Percentiles rank a stretch among this genome's conserved stretches.
Evolutionary conservation across 2,797 vertebrate genomes (phyloP).

Genomic region (Sebastes kiyomatsui): DNA sequence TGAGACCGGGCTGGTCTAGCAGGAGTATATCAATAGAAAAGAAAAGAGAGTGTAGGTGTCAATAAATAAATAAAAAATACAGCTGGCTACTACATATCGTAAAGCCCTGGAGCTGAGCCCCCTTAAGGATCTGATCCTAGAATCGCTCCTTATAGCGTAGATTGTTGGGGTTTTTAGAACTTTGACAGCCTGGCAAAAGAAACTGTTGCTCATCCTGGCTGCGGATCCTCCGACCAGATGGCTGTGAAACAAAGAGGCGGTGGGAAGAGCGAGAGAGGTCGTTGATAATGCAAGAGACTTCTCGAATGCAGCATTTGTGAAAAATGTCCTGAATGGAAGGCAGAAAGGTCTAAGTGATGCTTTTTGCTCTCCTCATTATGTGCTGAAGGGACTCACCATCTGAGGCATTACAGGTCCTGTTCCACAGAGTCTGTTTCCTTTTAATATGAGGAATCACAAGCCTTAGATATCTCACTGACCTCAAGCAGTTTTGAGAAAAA

Average conservation of each 20-base stretch:
- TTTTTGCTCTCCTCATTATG: conserved; percentile 6
- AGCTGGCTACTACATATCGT: neutral
- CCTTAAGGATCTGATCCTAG: neutral
- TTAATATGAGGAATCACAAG: neutral
- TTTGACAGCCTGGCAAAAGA: conserved; percentile 16
- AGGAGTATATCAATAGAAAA: too few species aligned
- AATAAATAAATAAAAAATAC: too few species aligned
- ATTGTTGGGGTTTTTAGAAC: neutral
- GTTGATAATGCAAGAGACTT: conserved; percentile 1
- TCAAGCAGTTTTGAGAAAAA: neutral
- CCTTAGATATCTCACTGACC: neutral
- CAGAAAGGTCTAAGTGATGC: conserved; percentile 11
- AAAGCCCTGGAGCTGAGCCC: too few species aligned
- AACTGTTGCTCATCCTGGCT: conserved; percentile 16
- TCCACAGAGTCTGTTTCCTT: neutral
- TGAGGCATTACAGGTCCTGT: neutral
- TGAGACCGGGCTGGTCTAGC: too few species aligned
- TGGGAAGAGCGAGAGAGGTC: neutral
- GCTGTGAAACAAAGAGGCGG: conserved; percentile 2
- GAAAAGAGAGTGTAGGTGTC: too few species aligned
- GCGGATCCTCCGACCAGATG: conserved; percentile 10
- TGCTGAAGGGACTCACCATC: neutral
- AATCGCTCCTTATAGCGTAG: neutral
- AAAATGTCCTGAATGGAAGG: neutral
- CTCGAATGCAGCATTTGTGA: neutral